Evolutionary conservation across 2,888 invertebrate genomes (phyloP).

Genomic region (Drosophila meridionalis): DNA sequence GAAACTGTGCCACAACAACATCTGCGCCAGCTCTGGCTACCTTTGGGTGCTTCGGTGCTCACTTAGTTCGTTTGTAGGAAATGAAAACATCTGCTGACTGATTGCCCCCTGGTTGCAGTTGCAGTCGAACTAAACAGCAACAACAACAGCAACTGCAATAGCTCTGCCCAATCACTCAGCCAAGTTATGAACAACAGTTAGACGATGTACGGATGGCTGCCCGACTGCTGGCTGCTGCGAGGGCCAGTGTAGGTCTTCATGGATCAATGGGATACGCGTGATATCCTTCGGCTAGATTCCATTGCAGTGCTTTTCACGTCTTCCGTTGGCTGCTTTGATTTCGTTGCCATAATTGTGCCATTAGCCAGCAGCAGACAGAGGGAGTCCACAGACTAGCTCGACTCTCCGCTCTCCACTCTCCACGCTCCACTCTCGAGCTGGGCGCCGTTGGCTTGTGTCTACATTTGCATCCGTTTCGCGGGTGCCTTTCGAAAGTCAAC

Average conservation of each 20-base stretch:
- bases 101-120: slow-evolving; percentile 74
- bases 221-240: slow-evolving; percentile 31
- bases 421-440: slow-evolving; percentile 12
- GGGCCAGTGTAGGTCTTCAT: slow-evolving; percentile 81
- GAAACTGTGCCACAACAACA: slow-evolving; percentile 76
- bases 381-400: slow-evolving; percentile 14
- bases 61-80: slow-evolving; percentile 72
- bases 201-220: slow-evolving; percentile 45
- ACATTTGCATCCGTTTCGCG: slow-evolving; percentile 75
- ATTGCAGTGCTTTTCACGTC: slow-evolving; percentile 69
- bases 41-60: slow-evolving; percentile 56
- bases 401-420: slow-evolving; percentile 14
- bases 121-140: slow-evolving; percentile 26
- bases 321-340: slow-evolving; percentile 74
- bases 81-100: slow-evolving; percentile 82
- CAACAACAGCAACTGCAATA: slow-evolving; percentile 14
- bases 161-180: slow-evolving; percentile 74
- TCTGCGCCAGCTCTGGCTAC: slow-evolving; percentile 68
- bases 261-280: slow-evolving; percentile 85
- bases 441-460: slow-evolving; percentile 74
- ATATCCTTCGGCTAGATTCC: slow-evolving; percentile 84
- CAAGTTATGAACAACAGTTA: slow-evolving; percentile 80
- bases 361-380: slow-evolving; percentile 60
- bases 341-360: slow-evolving; percentile 78
- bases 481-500: slow-evolving; percentile 18